Percentiles rank a stretch among this genome's conserved stretches.
Conservation (phyloP, 2,113 vertebrate species). For the Apaloderma vittatum region DNA sequence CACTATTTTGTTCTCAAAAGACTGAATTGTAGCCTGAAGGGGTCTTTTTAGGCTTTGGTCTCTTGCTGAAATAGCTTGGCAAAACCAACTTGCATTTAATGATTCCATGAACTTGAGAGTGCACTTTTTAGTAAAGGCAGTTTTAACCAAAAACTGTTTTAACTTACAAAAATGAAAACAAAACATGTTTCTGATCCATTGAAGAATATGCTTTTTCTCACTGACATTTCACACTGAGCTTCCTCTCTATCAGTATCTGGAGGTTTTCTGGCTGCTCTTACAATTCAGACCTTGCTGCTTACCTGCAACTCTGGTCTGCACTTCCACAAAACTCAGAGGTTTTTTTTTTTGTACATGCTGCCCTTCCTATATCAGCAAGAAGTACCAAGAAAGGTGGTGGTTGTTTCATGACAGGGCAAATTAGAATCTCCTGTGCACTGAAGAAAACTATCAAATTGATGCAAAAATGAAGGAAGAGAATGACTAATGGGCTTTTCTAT, state of each 20-base stretch:
- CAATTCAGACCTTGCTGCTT: not conserved
- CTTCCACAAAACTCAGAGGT: not conserved
- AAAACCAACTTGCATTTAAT: not conserved
- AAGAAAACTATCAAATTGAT: not conserved
- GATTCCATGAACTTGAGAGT: not conserved
- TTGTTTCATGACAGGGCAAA: not conserved
- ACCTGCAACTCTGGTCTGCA: not conserved
- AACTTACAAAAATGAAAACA: not conserved
- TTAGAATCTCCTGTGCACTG: not conserved
- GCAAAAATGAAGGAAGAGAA: not conserved
- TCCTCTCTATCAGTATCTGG: not conserved
- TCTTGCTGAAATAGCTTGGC: not conserved
- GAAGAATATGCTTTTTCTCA: not conserved
- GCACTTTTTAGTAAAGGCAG: not conserved
- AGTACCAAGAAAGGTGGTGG: accelerated
- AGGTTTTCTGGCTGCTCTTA: not conserved
- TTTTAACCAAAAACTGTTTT: not conserved
- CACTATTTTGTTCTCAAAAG: not conserved
- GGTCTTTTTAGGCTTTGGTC: not conserved
- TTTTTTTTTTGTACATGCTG: accelerated
- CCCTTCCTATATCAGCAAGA: not conserved
- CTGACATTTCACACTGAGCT: not conserved
- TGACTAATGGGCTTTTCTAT: not conserved
- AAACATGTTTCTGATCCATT: not conserved
- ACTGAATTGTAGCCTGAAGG: accelerated